Conservation (phyloP, 2,888 invertebrate species). For the Vannuccia rotundouncinata region DNA sequence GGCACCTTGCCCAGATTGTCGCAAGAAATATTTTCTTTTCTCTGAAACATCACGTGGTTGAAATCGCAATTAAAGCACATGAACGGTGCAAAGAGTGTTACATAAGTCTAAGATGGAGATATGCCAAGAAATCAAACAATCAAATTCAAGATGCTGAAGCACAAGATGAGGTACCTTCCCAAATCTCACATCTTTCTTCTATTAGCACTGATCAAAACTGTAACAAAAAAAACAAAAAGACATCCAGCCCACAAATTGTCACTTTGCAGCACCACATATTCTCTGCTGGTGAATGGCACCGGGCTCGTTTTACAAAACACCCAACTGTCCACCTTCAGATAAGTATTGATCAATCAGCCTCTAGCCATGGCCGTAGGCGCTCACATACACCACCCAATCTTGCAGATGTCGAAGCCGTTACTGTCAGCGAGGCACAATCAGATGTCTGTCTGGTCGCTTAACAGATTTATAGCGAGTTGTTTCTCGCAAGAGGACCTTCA, state of each 20-base stretch:
- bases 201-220: background rate
- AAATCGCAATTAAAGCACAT: background rate
- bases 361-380: background rate
- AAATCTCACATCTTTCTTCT: background rate
- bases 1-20: background rate
- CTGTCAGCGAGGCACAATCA: background rate
- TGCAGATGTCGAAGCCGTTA: background rate
- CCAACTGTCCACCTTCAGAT: background rate
- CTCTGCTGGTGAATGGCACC: background rate
- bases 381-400: background rate
- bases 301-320: background rate
- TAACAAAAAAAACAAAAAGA: background rate
- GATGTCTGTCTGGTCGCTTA: background rate
- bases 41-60: background rate
- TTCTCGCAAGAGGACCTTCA: background rate
- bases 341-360: background rate
- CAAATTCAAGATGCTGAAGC: background rate
- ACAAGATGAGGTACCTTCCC: background rate
- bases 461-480: background rate
- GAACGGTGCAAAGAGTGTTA: background rate
- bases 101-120: background rate
- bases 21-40: background rate
- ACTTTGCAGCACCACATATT: background rate
- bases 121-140: background rate
- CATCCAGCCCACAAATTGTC: background rate